These are phyloP conservation scores for Yasuhikotakia modesta DNA, from an alignment of 2,797 vertebrate species.

Conservation along the genomic window DNA sequence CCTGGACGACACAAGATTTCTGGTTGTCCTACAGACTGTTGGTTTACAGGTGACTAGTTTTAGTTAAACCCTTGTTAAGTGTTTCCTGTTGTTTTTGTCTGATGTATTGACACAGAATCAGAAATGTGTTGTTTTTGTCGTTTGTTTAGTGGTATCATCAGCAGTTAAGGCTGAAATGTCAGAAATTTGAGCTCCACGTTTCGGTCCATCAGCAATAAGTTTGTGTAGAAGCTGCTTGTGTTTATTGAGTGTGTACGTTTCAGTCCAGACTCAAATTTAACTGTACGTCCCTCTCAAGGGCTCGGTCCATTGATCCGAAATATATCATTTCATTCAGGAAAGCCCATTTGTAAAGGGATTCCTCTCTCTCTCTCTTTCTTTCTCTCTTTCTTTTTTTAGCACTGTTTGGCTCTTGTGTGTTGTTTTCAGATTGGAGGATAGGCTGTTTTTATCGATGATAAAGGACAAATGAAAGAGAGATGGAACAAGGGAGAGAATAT, in stretches of 20 bases:
- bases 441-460: constrained; percentile 41
- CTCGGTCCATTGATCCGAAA: constrained; percentile 39
- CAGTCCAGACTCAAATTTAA: constrained; percentile 3
- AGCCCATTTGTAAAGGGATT: constrained; percentile 44
- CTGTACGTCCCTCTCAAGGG: constrained; percentile 10
- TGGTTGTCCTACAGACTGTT: no score
- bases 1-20: no score
- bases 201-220: neutral
- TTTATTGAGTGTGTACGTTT: neutral
- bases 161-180: neutral
- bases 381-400: constrained; percentile 19
- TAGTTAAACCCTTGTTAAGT: no score
- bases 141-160: constrained; percentile 4
- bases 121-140: neutral
- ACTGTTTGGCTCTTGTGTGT: constrained; percentile 44
- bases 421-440: constrained; percentile 34
- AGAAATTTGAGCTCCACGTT: neutral
- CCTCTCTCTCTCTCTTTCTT: constrained; percentile 26
- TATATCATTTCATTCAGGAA: constrained; percentile 50
- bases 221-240: neutral
- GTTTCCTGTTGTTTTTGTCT: no score
- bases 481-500: constrained; percentile 33
- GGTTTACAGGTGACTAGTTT: no score
- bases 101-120: no score
- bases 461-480: constrained; percentile 45